Percentiles rank a stretch among this genome's conserved stretches.
phyloP scores from a whole-genome alignment of 2,797 vertebrate genomes.

The Poecilia picta region DNA sequence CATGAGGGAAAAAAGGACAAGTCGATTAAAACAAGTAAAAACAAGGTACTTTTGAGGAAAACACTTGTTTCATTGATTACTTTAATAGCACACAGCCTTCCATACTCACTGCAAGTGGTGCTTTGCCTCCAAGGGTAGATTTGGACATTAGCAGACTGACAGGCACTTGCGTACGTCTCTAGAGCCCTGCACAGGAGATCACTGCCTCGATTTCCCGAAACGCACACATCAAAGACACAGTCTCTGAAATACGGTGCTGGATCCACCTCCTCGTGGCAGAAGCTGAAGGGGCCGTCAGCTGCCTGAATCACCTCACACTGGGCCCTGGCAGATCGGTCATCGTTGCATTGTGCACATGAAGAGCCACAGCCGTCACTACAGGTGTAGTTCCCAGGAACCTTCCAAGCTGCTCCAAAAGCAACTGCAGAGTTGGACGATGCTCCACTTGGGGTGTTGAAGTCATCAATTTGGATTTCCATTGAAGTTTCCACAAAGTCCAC shows the following conservation, averaged over 20 bases:
- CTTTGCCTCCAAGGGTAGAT: conserved; percentile 80
- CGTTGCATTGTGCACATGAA: conserved; percentile 54
- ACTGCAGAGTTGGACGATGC: conserved; percentile 4
- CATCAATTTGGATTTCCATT: conserved; percentile 76
- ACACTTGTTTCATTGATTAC: background rate
- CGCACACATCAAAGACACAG: conserved; percentile 84
- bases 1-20: background rate
- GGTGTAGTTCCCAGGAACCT: conserved; percentile 30
- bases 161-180: conserved; percentile 75
- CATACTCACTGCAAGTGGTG: conserved; percentile 80
- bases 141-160: conserved; percentile 75
- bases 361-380: conserved; percentile 71
- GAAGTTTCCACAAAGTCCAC: conserved; percentile 86
- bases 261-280: conserved; percentile 74
- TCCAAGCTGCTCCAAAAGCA: conserved; percentile 79
- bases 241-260: conserved; percentile 69
- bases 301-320: conserved; percentile 77
- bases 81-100: no score
- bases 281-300: conserved; percentile 69
- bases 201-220: conserved; percentile 13
- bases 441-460: conserved; percentile 71
- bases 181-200: conserved; percentile 73
- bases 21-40: background rate
- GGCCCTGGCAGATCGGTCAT: background rate
- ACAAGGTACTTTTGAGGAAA: no score